These are phyloP conservation scores for Grallaria varia DNA, from an alignment of 2,113 vertebrate species.

Conservation along the genomic window DNA sequence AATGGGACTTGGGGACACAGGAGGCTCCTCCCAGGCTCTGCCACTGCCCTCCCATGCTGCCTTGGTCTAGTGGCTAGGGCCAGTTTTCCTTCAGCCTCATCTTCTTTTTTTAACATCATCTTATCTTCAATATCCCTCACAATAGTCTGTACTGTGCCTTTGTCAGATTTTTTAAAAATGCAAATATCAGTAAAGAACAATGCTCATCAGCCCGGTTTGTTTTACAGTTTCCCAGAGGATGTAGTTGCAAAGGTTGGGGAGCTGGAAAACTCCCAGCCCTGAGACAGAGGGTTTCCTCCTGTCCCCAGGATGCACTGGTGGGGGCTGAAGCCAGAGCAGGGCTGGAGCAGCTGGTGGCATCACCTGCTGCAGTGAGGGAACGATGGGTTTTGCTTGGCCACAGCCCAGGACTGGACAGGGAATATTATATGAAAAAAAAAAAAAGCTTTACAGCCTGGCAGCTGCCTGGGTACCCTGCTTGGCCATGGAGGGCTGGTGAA, in stretches of 20 bases:
- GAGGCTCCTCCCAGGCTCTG: neutral
- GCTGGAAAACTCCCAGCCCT: neutral
- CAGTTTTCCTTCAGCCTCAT: neutral
- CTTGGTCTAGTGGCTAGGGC: neutral
- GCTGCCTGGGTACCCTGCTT: neutral
- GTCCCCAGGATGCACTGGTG: rapidly evolving
- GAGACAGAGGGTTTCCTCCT: neutral
- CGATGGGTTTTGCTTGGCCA: neutral
- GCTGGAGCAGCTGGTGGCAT: neutral
- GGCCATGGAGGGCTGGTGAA: neutral
- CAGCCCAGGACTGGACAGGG: neutral
- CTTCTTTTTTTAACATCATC: neutral
- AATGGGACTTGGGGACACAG: rapidly evolving
- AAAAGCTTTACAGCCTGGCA: neutral
- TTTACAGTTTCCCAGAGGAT: neutral
- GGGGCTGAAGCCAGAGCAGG: rapidly evolving
- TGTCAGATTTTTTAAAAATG: neutral
- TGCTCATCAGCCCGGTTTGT: neutral
- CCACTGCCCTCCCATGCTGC: rapidly evolving
- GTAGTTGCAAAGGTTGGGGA: neutral
- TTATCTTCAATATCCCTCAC: neutral
- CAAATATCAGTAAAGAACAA: neutral
- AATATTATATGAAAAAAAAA: neutral
- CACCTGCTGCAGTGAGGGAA: neutral
- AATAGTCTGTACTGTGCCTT: neutral